Percentiles rank a stretch among this genome's conserved stretches.
Conservation (phyloP, 2,113 vertebrate genomes). For the Rhinopomastus cyanomelas region DNA sequence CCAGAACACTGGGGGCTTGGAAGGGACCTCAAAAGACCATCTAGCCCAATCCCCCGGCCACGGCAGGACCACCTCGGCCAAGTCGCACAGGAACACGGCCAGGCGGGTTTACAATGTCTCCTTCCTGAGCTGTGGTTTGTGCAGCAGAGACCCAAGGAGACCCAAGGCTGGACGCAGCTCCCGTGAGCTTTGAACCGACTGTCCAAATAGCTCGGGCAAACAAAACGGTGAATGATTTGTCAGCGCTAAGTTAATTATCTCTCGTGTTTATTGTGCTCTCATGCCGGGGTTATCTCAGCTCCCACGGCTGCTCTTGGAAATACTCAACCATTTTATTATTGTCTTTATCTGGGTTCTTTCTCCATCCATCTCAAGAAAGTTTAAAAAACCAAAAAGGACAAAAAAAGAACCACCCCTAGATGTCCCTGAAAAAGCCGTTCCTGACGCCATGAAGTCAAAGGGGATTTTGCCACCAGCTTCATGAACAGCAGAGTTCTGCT, state of each 20-base stretch:
- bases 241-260: conserved; percentile 35
- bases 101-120: no score
- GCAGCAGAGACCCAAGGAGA: not conserved
- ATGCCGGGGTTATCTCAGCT: conserved; percentile 43
- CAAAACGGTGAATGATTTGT: conserved; percentile 55
- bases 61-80: no score
- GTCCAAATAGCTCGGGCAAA: conserved; percentile 49
- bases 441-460: not conserved
- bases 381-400: no score
- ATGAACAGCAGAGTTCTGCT: rapidly evolving
- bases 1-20: no score
- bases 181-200: not conserved
- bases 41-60: no score
- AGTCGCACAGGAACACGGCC: no score
- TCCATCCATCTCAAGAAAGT: conserved; percentile 20
- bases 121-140: not conserved
- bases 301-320: conserved; percentile 30
- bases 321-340: conserved; percentile 66
- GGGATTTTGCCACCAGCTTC: not conserved
- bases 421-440: no score
- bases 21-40: no score
- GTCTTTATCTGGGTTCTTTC: conserved; percentile 47
- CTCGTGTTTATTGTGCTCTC: conserved; percentile 1
- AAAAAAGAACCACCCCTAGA: no score
- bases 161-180: not conserved